Base-by-base conservation (phyloP, 2,797 vertebrate species). In the Anableps anableps region DNA sequence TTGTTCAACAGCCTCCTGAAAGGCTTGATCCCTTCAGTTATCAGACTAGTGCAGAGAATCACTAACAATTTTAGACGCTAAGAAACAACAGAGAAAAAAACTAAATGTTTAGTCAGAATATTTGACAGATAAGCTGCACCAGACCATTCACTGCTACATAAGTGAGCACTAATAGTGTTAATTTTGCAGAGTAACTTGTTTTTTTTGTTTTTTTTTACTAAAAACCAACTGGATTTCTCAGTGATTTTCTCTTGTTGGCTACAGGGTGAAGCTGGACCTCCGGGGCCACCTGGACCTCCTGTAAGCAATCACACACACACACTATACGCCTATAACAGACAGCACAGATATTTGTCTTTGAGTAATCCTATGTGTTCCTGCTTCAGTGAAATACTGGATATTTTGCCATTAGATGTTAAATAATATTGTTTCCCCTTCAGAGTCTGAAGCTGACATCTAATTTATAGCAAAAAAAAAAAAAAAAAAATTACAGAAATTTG, bases 241-340 rank as follows among this genome's bases (percentile, higher is more conserved):
- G 66, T 34, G 41, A 29, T 81, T 75, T 51, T 79, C 21, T 55
- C 31, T 76, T 75, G 55, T 45, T 91, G 34, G 88, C 87, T 64
- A 0, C 38, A 99, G 98, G 98, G 98, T 76, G 97, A 96, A 0
- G 3, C 96, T 29, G 98, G 98, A 94, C 97, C 97, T 81, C 43
- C 97, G 0, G 98, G 98, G 41, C 98, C 97, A 0, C 90, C 94
- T 21, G 98, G 98, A 90, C 85, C 97, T 88, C 95, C 98, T 92
- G 98, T 99, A 95, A 98, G 98, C 97, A 92, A 70, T 77, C 36
- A 51, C 19, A 79, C 36, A 51, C 19, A 79, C 79, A 77, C 72
- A 50, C 72, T 77, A 41, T 64, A 47, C 75, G 74, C 34, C 26
- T 66, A 21, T 55, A 31, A 71, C 38, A 73, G 23, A 73, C 19